Conservation (phyloP, 35 echinoderm and acorn worm genomes). For the Diadema setosum region DNA sequence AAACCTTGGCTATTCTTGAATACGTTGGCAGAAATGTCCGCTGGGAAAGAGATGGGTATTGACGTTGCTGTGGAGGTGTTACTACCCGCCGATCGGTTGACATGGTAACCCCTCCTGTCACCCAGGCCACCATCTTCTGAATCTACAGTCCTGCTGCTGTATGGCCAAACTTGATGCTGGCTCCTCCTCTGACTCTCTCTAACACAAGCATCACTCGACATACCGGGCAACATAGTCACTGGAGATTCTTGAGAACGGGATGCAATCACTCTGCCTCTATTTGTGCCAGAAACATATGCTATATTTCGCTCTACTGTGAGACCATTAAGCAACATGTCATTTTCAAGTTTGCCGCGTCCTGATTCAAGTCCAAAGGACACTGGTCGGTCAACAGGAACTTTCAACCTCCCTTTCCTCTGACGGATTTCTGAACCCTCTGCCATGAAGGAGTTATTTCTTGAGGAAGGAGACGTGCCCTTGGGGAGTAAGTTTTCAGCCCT, state of each 20-base stretch:
- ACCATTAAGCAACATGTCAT: background rate
- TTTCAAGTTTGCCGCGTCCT: background rate
- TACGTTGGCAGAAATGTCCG: background rate
- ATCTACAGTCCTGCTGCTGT: background rate
- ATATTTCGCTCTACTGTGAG: background rate
- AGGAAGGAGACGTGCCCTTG: no score
- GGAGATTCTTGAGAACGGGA: background rate
- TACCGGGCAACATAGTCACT: background rate
- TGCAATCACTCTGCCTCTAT: background rate
- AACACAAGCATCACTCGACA: background rate
- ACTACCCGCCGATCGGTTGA: background rate
- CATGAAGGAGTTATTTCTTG: no score
- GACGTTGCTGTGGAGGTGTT: background rate
- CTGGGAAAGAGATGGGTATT: background rate
- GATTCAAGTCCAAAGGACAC: background rate
- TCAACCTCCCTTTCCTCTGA: background rate
- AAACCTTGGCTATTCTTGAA: background rate
- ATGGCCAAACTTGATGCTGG: background rate
- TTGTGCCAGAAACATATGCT: slow-evolving; percentile 15
- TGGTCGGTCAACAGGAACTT: background rate
- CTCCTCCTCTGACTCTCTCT: background rate
- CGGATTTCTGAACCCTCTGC: no score
- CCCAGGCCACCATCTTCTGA: background rate
- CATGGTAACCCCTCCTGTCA: background rate
- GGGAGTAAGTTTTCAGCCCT: no score